Percentiles rank a stretch among this genome's conserved stretches.
Conservation (phyloP, 2,888 invertebrate genomes). For the Shargacucullia verbasci region DNA sequence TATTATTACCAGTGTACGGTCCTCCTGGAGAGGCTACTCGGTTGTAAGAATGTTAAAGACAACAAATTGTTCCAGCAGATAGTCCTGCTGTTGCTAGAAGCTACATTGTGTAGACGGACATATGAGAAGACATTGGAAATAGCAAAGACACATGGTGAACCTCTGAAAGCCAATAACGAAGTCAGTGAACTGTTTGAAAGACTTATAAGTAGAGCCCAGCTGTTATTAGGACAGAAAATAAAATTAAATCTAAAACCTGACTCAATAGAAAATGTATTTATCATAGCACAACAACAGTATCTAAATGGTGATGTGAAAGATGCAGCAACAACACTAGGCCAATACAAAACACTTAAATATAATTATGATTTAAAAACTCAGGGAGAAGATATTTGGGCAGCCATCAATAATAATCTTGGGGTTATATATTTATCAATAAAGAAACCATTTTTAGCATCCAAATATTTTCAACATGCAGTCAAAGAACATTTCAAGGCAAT, state of each 20-base stretch:
- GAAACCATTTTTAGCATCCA: conserved; percentile 94
- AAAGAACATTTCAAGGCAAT: conserved; percentile 90
- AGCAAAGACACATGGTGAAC: conserved; percentile 76
- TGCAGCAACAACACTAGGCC: conserved; percentile 76
- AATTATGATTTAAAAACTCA: conserved; percentile 80
- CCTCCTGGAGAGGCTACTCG: conserved; percentile 78
- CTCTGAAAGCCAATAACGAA: conserved; percentile 74
- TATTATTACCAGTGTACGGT: conserved; percentile 92
- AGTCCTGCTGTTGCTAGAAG: conserved; percentile 79
- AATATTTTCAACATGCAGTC: conserved; percentile 94
- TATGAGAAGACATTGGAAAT: conserved; percentile 81
- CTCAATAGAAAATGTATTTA: conserved; percentile 82
- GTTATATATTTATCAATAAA: conserved; percentile 94
- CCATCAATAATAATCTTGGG: conserved; percentile 94
- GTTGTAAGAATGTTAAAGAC: conserved; percentile 78
- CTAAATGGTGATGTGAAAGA: conserved; percentile 82
- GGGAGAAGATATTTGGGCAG: conserved; percentile 86
- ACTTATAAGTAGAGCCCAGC: conserved; percentile 78
- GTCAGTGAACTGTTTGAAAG: conserved; percentile 77
- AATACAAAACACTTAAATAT: conserved; percentile 77
- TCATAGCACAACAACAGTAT: conserved; percentile 83
- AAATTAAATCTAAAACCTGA: conserved; percentile 76
- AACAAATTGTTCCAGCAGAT: conserved; percentile 76
- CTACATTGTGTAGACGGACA: conserved; percentile 81
- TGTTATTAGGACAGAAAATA: conserved; percentile 74